A percentile compares a stretch with the other conserved stretches of the same genome.
Evolutionary conservation across 1,140 invertebrate genomes (phyloP).

Genomic region (Drosophila arizonae): DNA sequence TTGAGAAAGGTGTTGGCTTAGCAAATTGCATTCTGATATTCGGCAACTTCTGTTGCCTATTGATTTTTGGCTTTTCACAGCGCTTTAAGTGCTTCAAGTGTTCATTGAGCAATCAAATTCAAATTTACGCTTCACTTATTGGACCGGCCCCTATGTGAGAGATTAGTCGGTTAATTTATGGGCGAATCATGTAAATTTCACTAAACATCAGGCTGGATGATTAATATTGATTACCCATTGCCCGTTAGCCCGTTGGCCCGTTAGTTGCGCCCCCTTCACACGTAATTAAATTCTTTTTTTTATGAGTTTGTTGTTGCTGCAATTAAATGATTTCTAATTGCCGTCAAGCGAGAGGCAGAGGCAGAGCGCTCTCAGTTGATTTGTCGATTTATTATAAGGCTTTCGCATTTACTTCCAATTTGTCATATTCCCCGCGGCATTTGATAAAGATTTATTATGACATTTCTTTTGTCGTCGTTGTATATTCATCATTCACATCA

Average conservation of each 20-base stretch:
- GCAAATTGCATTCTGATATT: conserved; percentile 76
- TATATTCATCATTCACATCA: conserved; percentile 51
- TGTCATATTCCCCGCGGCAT: conserved; percentile 66
- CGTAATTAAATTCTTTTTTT: conserved; percentile 60
- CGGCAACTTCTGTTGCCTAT: conserved; percentile 69
- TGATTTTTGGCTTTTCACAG: conserved; percentile 52
- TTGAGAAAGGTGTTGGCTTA: conserved; percentile 55
- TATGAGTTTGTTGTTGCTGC: conserved; percentile 75
- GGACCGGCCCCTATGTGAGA: conserved; percentile 39
- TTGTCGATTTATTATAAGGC: conserved; percentile 73
- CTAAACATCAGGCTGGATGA: conserved; percentile 56
- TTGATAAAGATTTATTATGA: conserved; percentile 81
- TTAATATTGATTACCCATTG: conserved; percentile 69
- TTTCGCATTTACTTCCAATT: conserved; percentile 61
- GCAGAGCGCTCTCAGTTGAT: conserved; percentile 50
- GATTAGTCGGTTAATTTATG: conserved; percentile 63
- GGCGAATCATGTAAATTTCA: conserved; percentile 72
- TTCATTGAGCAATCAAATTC: conserved; percentile 29
- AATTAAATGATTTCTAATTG: conserved; percentile 81
- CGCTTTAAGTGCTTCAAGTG: conserved; percentile 39
- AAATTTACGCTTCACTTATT: conserved; percentile 43
- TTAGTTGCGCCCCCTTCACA: conserved; percentile 13
- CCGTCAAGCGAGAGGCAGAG: conserved; percentile 41
- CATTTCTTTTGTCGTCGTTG: conserved; percentile 62
- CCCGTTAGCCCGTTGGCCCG: conserved; percentile 4